Percentiles rank a stretch among this genome's conserved stretches.
These are phyloP conservation scores for Anabas testudineus DNA, from an alignment of 2,797 vertebrate genomes.

Conservation along the genomic window DNA sequence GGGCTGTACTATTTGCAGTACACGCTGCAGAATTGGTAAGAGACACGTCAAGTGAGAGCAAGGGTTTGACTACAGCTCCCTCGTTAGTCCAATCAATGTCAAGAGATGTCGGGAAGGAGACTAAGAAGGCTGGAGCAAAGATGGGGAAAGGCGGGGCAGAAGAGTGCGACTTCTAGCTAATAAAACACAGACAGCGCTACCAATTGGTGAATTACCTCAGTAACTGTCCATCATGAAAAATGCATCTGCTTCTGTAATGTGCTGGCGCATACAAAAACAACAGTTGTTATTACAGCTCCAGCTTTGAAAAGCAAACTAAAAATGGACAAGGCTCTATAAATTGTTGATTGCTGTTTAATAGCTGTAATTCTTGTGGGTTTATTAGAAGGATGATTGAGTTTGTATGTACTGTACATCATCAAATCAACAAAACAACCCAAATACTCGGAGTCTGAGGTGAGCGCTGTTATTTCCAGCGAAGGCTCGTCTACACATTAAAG, in stretches of 20 bases:
- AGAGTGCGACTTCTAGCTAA: constrained; percentile 7
- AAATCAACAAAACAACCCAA: constrained; percentile 10
- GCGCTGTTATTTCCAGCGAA: constrained; percentile 7
- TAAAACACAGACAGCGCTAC: constrained; percentile 20
- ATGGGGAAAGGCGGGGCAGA: constrained; percentile 20
- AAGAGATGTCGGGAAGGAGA: constrained; percentile 16
- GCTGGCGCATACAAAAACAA: constrained; percentile 2
- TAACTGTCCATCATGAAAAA: constrained; percentile 34
- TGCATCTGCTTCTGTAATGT: neutral
- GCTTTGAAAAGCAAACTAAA: constrained; percentile 12
- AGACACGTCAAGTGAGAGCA: constrained; percentile 35
- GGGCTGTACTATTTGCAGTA: constrained; percentile 13
- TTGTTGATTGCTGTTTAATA: constrained; percentile 8
- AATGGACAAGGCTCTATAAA: constrained; percentile 10
- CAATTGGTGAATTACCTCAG: neutral
- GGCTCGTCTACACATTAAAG: constrained; percentile 26
- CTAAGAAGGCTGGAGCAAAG: constrained; percentile 17
- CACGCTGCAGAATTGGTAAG: constrained; percentile 32
- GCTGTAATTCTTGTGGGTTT: constrained; percentile 4
- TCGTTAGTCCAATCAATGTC: constrained; percentile 69
- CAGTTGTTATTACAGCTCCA: constrained; percentile 7
- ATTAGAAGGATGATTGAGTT: constrained; percentile 19
- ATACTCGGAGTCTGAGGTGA: neutral
- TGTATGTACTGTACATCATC: neutral
- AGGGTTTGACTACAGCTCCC: constrained; percentile 34